Percentiles rank a stretch among this genome's conserved stretches.
These are phyloP conservation scores for Tympanoctomys barrerae DNA, from an alignment of 2,797 vertebrate species.

Conservation along the genomic window DNA sequence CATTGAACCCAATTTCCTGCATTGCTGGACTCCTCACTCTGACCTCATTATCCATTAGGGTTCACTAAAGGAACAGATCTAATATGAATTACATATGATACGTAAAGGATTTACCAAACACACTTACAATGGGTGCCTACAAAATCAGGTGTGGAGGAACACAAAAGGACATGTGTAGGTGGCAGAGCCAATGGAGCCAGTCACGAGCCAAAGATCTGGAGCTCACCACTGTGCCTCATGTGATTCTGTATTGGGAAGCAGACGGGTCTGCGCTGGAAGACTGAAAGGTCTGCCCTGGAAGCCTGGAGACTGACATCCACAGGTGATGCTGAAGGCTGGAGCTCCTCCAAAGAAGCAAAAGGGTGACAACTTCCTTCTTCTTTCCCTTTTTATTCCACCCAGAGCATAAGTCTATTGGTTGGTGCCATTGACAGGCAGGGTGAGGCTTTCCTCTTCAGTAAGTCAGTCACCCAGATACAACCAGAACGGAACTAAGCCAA, in stretches of 20 bases:
- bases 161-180: neutral
- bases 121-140: neutral
- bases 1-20: neutral
- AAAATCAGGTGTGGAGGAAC: neutral
- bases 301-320: neutral
- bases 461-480: neutral
- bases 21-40: neutral
- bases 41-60: neutral
- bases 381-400: neutral
- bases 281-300: neutral
- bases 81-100: neutral
- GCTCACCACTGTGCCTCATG: neutral
- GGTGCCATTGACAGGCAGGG: neutral
- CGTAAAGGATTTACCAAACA: neutral
- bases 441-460: neutral
- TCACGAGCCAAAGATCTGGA: neutral
- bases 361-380: neutral
- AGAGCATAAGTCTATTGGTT: neutral
- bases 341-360: neutral
- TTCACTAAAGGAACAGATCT: neutral
- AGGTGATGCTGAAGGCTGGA: neutral
- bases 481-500: neutral
- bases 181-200: neutral
- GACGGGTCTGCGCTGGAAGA: neutral
- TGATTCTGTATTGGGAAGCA: neutral